These are phyloP conservation scores for Chloropsis cyanopogon DNA, from an alignment of 2,113 vertebrate genomes.

Conservation along the genomic window DNA sequence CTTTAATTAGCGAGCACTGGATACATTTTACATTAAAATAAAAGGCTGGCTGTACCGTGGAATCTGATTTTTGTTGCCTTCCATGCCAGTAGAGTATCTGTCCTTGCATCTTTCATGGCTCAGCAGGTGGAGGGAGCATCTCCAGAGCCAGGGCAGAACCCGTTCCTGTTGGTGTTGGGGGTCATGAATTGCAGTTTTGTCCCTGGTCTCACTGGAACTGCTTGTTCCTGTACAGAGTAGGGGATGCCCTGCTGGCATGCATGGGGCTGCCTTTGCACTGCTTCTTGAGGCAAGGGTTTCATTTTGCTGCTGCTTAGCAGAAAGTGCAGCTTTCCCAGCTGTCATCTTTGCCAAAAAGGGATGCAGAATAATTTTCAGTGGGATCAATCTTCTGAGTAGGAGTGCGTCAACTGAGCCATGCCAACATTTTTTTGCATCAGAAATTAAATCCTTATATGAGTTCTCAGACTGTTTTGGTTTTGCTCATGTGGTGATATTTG, in stretches of 20 bases:
- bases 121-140: not conserved
- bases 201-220: not conserved
- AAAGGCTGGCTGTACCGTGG: not conserved
- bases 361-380: not conserved
- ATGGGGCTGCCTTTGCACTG: not conserved
- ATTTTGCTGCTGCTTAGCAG: not conserved
- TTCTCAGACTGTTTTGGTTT: not conserved
- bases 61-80: not conserved
- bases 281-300: not conserved
- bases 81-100: not conserved
- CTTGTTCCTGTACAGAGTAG: not conserved
- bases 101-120: fast-evolving
- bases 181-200: not conserved
- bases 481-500: not conserved
- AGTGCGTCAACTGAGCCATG: not conserved
- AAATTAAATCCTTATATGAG: not conserved
- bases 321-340: not conserved
- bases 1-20: not conserved
- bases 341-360: not conserved
- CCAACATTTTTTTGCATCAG: not conserved
- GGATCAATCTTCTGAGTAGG: not conserved
- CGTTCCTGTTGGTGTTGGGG: not conserved
- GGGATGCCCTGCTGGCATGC: not conserved
- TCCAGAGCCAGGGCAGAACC: not conserved
- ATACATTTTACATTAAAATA: not conserved